Percentiles rank a stretch among this genome's conserved stretches.
These are phyloP conservation scores for Polymixis lichenea DNA, from an alignment of 2,888 invertebrate genomes.

Conservation along the genomic window DNA sequence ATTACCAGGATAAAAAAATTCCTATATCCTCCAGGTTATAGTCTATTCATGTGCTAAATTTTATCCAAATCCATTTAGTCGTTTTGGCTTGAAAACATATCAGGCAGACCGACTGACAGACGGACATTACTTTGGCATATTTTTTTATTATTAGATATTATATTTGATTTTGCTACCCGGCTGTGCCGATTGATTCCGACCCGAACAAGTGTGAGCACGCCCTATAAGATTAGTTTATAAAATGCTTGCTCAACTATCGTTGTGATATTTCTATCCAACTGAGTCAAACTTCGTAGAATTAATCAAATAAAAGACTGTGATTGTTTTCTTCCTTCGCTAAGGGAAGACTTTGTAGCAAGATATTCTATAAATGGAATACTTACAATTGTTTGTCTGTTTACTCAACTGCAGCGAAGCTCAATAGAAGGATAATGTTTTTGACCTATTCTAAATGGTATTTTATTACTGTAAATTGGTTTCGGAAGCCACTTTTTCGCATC, in stretches of 20 bases:
- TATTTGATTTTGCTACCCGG: neutral
- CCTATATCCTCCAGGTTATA: neutral
- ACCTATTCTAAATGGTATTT: neutral
- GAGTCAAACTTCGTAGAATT: constrained; percentile 19
- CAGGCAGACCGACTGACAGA: no score
- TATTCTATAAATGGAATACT: constrained; percentile 1
- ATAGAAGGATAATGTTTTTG: neutral
- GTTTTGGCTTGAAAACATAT: no score
- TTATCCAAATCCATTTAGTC: no score
- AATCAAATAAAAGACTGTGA: constrained; percentile 35
- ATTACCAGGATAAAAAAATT: no score
- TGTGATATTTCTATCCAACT: constrained; percentile 27
- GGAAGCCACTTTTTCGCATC: no score
- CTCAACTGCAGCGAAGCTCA: neutral
- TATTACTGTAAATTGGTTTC: no score
- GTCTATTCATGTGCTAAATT: neutral
- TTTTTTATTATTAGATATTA: neutral
- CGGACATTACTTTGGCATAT: neutral
- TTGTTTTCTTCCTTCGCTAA: constrained; percentile 26
- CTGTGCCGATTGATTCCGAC: neutral
- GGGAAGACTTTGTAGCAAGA: constrained; percentile 5
- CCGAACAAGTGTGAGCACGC: neutral
- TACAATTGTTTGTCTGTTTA: neutral
- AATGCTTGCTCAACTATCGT: constrained; percentile 9
- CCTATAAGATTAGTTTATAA: constrained; percentile 22